These are phyloP conservation scores for sheep (Ovis aries) DNA, from an alignment of 2,113 vertebrate genomes.

Conservation along the genomic window DNA sequence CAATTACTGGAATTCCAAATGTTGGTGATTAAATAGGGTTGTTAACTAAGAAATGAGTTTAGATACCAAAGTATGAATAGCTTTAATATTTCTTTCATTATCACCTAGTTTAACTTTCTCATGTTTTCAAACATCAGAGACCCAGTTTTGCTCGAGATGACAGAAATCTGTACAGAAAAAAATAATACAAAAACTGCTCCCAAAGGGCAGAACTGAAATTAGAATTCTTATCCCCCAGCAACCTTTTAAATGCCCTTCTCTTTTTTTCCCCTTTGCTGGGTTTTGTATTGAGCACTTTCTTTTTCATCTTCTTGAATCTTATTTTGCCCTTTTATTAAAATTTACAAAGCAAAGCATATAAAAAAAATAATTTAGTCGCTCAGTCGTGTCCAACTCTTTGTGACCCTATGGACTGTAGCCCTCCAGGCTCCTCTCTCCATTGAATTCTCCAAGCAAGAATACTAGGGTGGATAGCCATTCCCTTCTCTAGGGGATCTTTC, in stretches of 20 bases:
- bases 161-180: not conserved
- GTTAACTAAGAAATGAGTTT: conserved; percentile 17
- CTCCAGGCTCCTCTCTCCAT: not conserved
- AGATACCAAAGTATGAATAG: not conserved
- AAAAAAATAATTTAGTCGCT: not conserved
- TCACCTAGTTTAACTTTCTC: not conserved
- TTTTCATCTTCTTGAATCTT: not conserved
- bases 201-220: not conserved
- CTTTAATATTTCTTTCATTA: not conserved
- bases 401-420: not conserved
- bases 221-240: not conserved
- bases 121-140: not conserved
- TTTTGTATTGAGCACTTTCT: not conserved
- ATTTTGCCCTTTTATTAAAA: conserved; percentile 16
- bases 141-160: not conserved
- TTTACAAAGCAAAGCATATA: not conserved
- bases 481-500: not conserved
- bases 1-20: not conserved
- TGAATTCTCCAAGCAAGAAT: not conserved
- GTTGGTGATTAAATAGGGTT: not conserved
- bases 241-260: not conserved
- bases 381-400: not conserved
- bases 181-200: not conserved
- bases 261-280: not conserved
- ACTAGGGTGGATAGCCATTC: not conserved